Evolutionary conservation across 2,888 invertebrate genomes (phyloP), one percentile per base, ranked within the genome.

Genomic region (Muschampia plurimacula): DNA sequence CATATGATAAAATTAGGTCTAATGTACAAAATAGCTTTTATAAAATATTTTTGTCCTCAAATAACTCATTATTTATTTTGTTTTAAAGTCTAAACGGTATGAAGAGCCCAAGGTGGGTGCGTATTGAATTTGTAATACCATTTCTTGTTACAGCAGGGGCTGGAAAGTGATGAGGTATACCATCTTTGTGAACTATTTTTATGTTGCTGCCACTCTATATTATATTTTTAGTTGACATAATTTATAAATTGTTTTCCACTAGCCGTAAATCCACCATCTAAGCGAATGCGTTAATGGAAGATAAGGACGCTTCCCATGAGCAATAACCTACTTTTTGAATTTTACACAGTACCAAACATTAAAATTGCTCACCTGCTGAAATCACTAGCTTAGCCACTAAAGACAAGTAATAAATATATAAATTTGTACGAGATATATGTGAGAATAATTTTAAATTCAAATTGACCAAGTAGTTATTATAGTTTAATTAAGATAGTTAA

Each of bases 151-250:
- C 96, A 97, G 97, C 97, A 97, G 97, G 97, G 97, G 97, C 97
- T 97, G 97, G 97, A 97, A 96, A 97, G 97, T 96, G 97, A 97
- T 96, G 97, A 97, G 97, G 97, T 97, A 96, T 95, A 95, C 92
- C 93, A 93, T 93, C 90, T 94, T 93, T 93, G 91, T 91, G 91
- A 93, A 92, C 92, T 93, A 90, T 88, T 92, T 92, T 94, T 93
- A 88, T 92, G 94, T 94, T 93, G 93, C 93, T 92, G 93, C 93
- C 92, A 94, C 93, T 93, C 87, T 85, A 90, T 92, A 91, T 91
- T 92, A 84, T 90, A 91, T 86, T 83, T 93, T 92, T 91, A 91
- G 91, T 92, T 93, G 85, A 89, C 87, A 89, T 92, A 86, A 88
- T 91, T 92, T 89, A 86, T 89, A 89, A 87, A 89, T 91, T 91